phyloP scores from a whole-genome alignment of 1,140 invertebrate genomes.

The Nylanderia fulva region DNA sequence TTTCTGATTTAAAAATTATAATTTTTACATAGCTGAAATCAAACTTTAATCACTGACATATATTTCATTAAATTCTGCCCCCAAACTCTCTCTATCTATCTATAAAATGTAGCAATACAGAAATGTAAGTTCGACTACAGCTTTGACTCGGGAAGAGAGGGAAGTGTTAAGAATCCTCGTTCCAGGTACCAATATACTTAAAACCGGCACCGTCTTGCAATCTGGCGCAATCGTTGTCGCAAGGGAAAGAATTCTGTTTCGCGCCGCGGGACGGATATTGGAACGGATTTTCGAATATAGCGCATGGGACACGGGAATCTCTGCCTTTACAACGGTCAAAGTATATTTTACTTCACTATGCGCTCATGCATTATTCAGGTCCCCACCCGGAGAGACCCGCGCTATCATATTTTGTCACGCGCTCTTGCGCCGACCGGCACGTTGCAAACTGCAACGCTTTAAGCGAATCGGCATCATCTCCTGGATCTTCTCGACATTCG shows the following conservation, averaged over 20 bases:
- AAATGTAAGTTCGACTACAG: neutral
- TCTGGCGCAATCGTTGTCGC: constrained; percentile 48
- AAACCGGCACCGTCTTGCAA: constrained; percentile 36
- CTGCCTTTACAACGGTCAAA: constrained; percentile 62
- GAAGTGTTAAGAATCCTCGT: neutral
- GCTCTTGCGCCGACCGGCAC: constrained; percentile 25
- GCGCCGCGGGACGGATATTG: constrained; percentile 63
- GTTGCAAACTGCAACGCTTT: constrained; percentile 46
- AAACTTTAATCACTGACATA: neutral
- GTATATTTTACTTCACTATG: constrained; percentile 61
- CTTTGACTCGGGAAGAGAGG: neutral
- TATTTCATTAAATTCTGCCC: neutral
- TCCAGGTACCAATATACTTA: constrained; percentile 25
- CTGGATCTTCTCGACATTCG: constrained; percentile 34
- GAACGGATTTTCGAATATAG: constrained; percentile 65
- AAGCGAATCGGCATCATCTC: constrained; percentile 43
- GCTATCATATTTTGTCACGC: constrained; percentile 61
- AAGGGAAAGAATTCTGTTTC: constrained; percentile 25
- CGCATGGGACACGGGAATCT: constrained; percentile 51
- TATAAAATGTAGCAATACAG: neutral
- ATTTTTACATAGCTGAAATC: neutral
- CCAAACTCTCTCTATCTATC: neutral
- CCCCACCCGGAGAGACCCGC: constrained; percentile 22
- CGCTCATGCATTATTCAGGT: constrained; percentile 57
- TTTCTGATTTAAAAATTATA: neutral